phyloP scores from a whole-genome alignment of 2,797 vertebrate species.

The Hyperoplus lanceolatus region DNA sequence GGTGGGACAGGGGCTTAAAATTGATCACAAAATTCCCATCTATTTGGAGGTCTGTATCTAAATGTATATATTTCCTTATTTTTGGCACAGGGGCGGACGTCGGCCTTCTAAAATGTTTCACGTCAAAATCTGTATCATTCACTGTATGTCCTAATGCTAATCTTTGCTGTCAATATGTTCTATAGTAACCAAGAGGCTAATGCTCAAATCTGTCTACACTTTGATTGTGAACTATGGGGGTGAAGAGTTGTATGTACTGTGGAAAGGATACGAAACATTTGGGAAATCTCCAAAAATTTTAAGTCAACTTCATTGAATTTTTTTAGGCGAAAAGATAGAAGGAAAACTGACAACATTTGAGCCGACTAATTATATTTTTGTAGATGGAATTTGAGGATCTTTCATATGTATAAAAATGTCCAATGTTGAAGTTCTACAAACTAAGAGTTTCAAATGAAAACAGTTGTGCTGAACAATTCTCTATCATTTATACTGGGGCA shows the following conservation, averaged over 20 bases:
- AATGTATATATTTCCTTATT: conserved; percentile 84
- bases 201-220: conserved; percentile 53
- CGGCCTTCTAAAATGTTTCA: conserved; percentile 88
- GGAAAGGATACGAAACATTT: too few relatives aligned
- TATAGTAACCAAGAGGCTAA: conserved; percentile 79
- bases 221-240: conserved; percentile 29
- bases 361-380: too few relatives aligned
- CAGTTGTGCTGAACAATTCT: too few relatives aligned
- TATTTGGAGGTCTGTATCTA: conserved; percentile 78
- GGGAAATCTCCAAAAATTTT: too few relatives aligned
- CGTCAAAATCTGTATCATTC: conserved; percentile 87
- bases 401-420: too few relatives aligned
- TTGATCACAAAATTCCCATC: conserved; percentile 57
- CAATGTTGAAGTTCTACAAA: too few relatives aligned
- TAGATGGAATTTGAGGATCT: too few relatives aligned
- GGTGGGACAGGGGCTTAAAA: conserved; percentile 35
- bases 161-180: conserved; percentile 87
- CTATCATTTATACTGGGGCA: too few relatives aligned
- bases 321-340: too few relatives aligned
- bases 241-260: not conserved
- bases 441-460: too few relatives aligned
- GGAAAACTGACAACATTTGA: too few relatives aligned
- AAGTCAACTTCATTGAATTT: too few relatives aligned
- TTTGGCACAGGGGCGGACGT: conserved; percentile 88
- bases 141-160: conserved; percentile 84